Percentiles rank a stretch among this genome's conserved stretches.
Conservation (phyloP, 37 sponge, comb jelly and placozoan species). For the Eunapius fragilis region DNA sequence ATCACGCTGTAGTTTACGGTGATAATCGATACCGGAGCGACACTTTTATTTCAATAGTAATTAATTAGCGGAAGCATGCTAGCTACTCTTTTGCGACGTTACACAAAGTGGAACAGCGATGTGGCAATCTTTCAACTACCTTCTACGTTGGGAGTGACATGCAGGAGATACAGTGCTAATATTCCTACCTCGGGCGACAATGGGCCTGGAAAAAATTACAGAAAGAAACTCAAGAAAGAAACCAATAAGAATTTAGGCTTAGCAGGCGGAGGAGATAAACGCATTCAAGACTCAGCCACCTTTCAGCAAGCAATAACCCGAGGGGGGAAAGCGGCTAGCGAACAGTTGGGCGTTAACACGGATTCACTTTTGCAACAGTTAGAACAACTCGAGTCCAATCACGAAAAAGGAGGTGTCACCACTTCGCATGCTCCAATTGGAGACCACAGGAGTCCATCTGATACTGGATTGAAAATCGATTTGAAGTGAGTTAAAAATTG, state of each 20-base stretch:
- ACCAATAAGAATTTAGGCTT: background rate
- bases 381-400: background rate
- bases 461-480: background rate
- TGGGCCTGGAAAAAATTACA: constrained; percentile 58
- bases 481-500: background rate
- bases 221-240: constrained; percentile 34
- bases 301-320: background rate
- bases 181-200: constrained; percentile 33
- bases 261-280: background rate
- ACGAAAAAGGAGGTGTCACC: background rate
- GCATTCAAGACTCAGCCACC: background rate
- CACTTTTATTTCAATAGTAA: background rate
- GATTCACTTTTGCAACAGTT: background rate
- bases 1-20: background rate
- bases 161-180: background rate
- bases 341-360: background rate
- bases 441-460: background rate
- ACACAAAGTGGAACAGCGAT: background rate
- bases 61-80: background rate
- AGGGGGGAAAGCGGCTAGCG: background rate
- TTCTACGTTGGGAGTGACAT: background rate
- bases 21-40: background rate
- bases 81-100: background rate
- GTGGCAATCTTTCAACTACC: background rate
- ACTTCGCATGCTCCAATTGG: background rate